phyloP scores from a whole-genome alignment of 2,888 invertebrate genomes.

The Drosophila subsilvestris region DNA sequence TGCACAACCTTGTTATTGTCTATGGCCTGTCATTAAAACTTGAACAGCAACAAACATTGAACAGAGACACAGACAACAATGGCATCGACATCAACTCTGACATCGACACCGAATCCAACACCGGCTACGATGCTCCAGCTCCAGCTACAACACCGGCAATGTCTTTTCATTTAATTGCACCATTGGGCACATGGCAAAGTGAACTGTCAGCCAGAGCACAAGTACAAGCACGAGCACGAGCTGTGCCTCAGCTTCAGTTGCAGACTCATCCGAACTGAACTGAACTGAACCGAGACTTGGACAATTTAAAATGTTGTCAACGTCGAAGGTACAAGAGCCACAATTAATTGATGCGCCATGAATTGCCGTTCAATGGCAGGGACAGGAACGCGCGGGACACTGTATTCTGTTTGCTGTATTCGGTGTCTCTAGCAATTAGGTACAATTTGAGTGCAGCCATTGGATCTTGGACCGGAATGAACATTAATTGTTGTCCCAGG shows the following conservation, averaged over 20 bases:
- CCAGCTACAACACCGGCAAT: conserved; percentile 23
- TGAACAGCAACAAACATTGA: conserved; percentile 19
- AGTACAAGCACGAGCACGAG: not conserved
- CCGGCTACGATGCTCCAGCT: not conserved
- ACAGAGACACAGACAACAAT: conserved; percentile 19
- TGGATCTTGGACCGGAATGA: not conserved
- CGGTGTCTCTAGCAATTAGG: not conserved
- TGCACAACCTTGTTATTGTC: conserved; percentile 52
- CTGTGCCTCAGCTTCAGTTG: not conserved
- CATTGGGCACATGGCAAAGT: conserved; percentile 47
- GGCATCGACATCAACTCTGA: conserved; percentile 22
- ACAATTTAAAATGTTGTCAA: conserved; percentile 34
- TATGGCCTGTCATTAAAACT: conserved; percentile 48
- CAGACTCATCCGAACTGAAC: not conserved
- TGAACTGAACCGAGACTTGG: not conserved
- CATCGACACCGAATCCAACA: conserved; percentile 15
- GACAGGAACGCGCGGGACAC: not conserved
- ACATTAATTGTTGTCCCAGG: not conserved
- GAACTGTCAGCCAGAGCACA: conserved; percentile 16
- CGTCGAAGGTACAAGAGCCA: conserved; percentile 18
- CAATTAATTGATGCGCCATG: conserved; percentile 40
- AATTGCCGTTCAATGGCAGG: conserved; percentile 34
- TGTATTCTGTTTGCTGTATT: too few species aligned
- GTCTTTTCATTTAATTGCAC: conserved; percentile 57
- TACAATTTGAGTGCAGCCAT: not conserved